Conservation (phyloP, 2,888 invertebrate genomes). For the Sceliomorpha sp. region DNA sequence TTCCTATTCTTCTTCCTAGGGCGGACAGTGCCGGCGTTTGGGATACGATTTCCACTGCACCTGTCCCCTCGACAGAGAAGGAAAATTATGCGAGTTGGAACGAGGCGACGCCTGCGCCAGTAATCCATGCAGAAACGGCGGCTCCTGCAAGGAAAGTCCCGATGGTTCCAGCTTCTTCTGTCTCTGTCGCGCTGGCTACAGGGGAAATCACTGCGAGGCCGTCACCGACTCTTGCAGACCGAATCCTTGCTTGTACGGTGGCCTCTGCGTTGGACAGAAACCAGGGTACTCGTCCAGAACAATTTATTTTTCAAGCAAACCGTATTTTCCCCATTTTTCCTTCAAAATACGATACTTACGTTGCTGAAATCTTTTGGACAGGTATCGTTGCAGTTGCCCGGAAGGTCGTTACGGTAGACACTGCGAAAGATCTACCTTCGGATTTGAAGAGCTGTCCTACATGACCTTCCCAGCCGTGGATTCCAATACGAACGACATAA, state of each 20-base stretch:
- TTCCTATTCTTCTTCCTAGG: slow-evolving; percentile 68
- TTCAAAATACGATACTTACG: slow-evolving; percentile 3
- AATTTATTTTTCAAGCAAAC: slow-evolving; percentile 13
- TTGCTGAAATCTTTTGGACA: slow-evolving; percentile 35
- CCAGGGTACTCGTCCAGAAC: slow-evolving; percentile 86
- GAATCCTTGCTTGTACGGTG: slow-evolving; percentile 95
- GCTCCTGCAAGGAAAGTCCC: slow-evolving; percentile 93
- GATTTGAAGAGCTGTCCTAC: slow-evolving; percentile 93
- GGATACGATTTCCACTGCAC: slow-evolving; percentile 92
- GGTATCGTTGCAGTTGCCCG: slow-evolving; percentile 85
- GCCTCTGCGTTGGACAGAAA: slow-evolving; percentile 92
- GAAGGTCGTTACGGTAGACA: slow-evolving; percentile 94
- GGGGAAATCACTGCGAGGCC: slow-evolving; percentile 94
- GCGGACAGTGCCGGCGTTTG: slow-evolving; percentile 91
- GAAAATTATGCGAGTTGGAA: slow-evolving; percentile 91
- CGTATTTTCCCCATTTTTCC: too few relatives aligned
- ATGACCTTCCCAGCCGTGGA: slow-evolving; percentile 93
- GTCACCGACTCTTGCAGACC: slow-evolving; percentile 94
- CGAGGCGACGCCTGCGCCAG: slow-evolving; percentile 91
- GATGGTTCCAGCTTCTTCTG: slow-evolving; percentile 95
- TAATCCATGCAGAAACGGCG: slow-evolving; percentile 94
- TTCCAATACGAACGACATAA: slow-evolving; percentile 94
- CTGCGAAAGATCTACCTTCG: slow-evolving; percentile 94
- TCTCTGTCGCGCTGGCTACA: slow-evolving; percentile 93
- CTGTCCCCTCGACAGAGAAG: slow-evolving; percentile 89